phyloP scores from a whole-genome alignment of 2,888 invertebrate genomes.

The Podabrus alpinus region DNA sequence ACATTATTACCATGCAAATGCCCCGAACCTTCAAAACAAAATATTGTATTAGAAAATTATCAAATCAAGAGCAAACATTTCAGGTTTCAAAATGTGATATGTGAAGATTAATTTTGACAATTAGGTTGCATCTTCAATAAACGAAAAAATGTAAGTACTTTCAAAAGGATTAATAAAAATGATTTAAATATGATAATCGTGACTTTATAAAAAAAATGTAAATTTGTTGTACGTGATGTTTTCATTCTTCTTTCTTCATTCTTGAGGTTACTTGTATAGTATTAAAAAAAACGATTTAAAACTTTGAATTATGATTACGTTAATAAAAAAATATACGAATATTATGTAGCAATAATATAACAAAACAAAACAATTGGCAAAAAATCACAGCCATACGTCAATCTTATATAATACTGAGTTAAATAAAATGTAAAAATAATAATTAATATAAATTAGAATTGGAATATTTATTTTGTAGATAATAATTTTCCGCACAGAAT shows the following conservation, averaged over 20 bases:
- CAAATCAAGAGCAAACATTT: neutral
- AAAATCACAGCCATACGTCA: neutral
- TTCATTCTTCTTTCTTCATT: neutral
- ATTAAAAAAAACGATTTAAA: neutral
- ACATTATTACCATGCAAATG: neutral
- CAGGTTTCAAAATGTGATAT: neutral
- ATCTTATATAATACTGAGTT: conserved; percentile 4
- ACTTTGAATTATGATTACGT: neutral
- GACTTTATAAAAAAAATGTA: neutral
- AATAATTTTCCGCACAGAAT: conserved; percentile 1
- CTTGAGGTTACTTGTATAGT: neutral
- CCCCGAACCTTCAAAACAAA: neutral
- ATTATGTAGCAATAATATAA: neutral
- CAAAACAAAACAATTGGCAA: neutral
- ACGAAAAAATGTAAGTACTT: neutral
- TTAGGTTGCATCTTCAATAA: neutral
- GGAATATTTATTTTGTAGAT: neutral
- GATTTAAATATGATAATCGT: neutral
- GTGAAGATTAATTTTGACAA: neutral
- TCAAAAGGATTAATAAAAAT: neutral
- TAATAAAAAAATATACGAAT: neutral
- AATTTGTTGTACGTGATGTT: neutral
- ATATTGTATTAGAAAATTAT: neutral
- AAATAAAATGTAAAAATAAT: neutral
- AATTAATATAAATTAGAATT: conserved; percentile 3